These are phyloP conservation scores for Vultur gryphus DNA, from an alignment of 2,797 vertebrate species.

Conservation along the genomic window DNA sequence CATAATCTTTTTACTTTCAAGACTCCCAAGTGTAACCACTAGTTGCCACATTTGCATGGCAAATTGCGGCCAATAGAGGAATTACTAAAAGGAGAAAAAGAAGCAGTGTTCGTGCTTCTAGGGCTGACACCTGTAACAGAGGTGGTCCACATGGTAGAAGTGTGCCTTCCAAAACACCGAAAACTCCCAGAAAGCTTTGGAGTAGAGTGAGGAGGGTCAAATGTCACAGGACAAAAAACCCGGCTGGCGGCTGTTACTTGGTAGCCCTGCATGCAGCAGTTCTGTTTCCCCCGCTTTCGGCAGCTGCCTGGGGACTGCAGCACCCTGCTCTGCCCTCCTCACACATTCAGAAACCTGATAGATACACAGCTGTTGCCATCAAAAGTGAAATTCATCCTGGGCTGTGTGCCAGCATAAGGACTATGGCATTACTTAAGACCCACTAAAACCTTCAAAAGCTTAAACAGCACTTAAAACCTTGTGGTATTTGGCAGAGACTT, in stretches of 20 bases:
- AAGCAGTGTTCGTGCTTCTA: not conserved
- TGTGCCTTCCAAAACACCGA: not conserved
- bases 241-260: not conserved
- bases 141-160: not conserved
- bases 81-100: not conserved
- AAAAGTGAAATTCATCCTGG: not conserved
- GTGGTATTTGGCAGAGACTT: not conserved
- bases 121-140: not conserved
- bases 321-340: not conserved
- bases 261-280: not conserved
- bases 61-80: not conserved
- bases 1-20: not conserved
- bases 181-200: not conserved
- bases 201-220: not conserved
- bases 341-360: not conserved
- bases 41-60: not conserved
- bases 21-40: not conserved
- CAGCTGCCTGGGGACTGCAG: not conserved
- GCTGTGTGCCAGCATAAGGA: not conserved
- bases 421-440: not conserved
- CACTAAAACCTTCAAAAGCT: constrained; percentile 22
- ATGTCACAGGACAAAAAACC: not conserved
- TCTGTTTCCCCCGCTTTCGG: rapidly evolving
- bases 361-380: constrained; percentile 16
- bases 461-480: not conserved